Evolutionary conservation across 2,113 vertebrate species (phyloP), one percentile per base, ranked within the genome.

Genomic region (Myrmophylax atrothorax): DNA sequence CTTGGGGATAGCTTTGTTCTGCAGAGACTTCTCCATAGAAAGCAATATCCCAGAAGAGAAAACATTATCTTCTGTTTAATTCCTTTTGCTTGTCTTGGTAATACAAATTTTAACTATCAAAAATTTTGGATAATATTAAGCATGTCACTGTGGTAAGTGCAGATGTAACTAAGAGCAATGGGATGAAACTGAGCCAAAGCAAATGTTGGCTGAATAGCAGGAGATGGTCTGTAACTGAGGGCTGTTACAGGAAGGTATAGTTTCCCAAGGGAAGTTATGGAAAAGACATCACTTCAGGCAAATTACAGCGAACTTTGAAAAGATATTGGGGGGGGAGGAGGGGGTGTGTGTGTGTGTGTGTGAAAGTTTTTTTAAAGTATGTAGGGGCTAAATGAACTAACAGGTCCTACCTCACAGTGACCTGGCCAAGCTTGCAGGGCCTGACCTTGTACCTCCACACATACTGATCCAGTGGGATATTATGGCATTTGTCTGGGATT

Each of bases 181-280:
- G 58, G 84, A 83, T 44, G 72, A 96, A 86, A 64, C 35, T 52
- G 88, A 94, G 88, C 88, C 92, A 96, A 93, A 83, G 86, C 60
- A 87, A 92, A 84, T 53, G 66, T 33, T 96, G 93, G 59, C 85
- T 72, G 90, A 38, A 17, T 31, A 69, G 85, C 84, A 86, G 69
- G 83, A 84, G 76, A 20, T 66, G 67, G 26, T 60, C 60, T 87
- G 44, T 49, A 33, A 19, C 47, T 3, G 6, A 90, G 83, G 56
- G 29, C 69, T 77, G 53, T 35, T 19, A 52, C 72, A 84, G 62
- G 35, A 84, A 87, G 76, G 49, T 60, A 58, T 4, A 20, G 24
- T 59, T 88, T 89, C 85, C 73, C 55, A 19, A 58, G 76, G 76
- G 68, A 78, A 90, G n/a, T 9, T 25, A 63, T 81, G 90, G 79